Evolutionary conservation across 2,797 vertebrate species (phyloP).

Genomic region (Leptoclinus maculatus): DNA sequence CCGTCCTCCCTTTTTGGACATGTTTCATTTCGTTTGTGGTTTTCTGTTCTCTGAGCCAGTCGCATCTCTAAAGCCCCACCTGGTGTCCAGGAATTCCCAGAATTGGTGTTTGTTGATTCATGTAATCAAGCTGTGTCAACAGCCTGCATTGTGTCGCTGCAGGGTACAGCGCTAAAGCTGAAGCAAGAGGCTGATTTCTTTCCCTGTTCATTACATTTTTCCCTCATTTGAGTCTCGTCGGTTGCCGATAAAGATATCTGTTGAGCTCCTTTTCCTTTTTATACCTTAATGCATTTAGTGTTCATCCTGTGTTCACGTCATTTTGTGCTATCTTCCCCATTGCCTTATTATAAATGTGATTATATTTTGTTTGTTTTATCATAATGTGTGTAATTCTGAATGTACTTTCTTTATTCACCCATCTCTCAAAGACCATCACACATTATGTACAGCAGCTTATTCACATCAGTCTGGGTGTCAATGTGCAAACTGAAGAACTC

Average conservation of each 20-base stretch:
- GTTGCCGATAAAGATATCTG: background rate
- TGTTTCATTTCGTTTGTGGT: background rate
- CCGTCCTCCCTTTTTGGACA: background rate
- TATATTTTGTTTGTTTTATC: background rate
- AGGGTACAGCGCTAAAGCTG: conserved; percentile 19
- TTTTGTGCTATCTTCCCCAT: background rate
- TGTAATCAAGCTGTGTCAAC: conserved; percentile 72
- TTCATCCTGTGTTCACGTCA: background rate
- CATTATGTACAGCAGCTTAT: background rate
- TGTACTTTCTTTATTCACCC: background rate
- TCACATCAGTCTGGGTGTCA: background rate
- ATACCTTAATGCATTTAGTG: background rate
- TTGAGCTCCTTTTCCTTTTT: background rate
- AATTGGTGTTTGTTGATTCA: conserved; percentile 54
- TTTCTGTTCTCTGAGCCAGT: background rate
- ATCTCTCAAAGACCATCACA: background rate
- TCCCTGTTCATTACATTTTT: background rate
- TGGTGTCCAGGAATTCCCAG: conserved; percentile 40
- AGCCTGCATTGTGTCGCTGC: conserved; percentile 30
- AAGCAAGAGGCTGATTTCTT: background rate
- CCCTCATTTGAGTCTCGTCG: background rate
- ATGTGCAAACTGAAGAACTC: background rate
- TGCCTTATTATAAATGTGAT: background rate
- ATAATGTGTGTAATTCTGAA: background rate
- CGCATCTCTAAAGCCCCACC: background rate